Evolutionary conservation across 92 coral and sea anemone genomes (phyloP), one percentile per base, ranked within the genome.

Genomic region (Heteractis magnifica): DNA sequence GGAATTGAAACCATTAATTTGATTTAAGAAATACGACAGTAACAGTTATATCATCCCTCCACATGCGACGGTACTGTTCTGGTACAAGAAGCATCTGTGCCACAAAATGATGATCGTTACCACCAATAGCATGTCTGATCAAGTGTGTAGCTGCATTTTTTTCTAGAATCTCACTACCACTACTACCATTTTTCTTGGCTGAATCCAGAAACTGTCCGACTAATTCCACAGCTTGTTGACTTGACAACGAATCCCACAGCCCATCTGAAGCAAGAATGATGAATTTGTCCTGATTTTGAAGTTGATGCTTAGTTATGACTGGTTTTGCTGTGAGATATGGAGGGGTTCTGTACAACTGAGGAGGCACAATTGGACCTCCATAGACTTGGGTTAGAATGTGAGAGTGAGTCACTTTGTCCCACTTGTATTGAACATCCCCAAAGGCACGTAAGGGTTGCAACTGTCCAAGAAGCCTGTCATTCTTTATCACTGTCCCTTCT

Each of bases 321-420:
- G 99, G 99, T 79, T 88, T 93, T 56, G 99, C 99, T 73, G 99
- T 97, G 10, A 97, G 95, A 72, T 97, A 97, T 3, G 99, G 99
- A 13, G 99, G 99, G 18, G 98, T 83, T 71, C 83, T 94, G 85
- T 97, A 96, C 82, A 94, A 44, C 68, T 87, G 88, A 19, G 97
- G 97, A 49, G 99, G 98, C 49, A 96, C 93, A 26, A 96, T 93
- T 21, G 94, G 97, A 13, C 99, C 98, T 51, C 98, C 98, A 78
- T 94, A 97, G 44, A 97, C 93, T 83, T 92, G 98, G 64, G 97
- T 94, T 59, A 97, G 82, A 34, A 94, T 90, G 52, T 94, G 97
- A 64, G 92, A 84, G 85, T 97, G 99, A 44, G 98, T 90, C 8
- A 90, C 91, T 84, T 82, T 87, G 88, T 94, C 98, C 99, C 99